Evolutionary conservation across 2,113 vertebrate genomes (phyloP).

Genomic region (Vimba vimba): DNA sequence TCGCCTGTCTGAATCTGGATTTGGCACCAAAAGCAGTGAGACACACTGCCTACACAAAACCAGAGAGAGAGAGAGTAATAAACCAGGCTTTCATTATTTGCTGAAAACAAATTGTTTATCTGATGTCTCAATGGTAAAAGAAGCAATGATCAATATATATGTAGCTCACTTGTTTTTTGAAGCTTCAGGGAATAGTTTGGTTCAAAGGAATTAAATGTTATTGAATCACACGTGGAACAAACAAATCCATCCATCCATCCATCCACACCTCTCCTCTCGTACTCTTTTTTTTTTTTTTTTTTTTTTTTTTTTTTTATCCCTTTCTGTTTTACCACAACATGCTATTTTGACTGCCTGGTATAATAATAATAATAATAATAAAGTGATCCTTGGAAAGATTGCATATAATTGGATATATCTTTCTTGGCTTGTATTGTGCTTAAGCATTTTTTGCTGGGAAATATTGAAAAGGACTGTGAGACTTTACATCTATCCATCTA

Average conservation of each 20-base stretch:
- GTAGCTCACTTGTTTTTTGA: neutral
- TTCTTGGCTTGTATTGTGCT: neutral
- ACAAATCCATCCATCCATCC: neutral
- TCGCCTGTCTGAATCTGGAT: constrained; percentile 18
- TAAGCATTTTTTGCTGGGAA: neutral
- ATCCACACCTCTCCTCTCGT: neutral
- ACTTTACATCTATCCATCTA: neutral
- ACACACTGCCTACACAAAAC: neutral
- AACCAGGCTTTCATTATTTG: constrained; percentile 9
- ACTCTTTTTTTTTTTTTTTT: neutral
- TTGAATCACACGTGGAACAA: neutral
- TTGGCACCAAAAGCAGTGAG: neutral
- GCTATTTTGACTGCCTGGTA: neutral
- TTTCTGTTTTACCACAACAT: neutral
- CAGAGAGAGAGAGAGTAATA: constrained; percentile 1
- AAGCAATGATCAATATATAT: neutral
- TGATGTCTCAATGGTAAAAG: neutral
- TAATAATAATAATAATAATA: neutral
- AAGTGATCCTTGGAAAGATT: neutral
- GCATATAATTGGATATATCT: neutral
- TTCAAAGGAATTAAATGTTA: neutral
- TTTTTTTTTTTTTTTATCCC: neutral
- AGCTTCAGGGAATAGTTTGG: neutral
- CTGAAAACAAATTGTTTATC: neutral
- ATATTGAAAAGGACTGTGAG: neutral